phyloP scores from a whole-genome alignment of 1,140 invertebrate species.

The Odontomachus brunneus region DNA sequence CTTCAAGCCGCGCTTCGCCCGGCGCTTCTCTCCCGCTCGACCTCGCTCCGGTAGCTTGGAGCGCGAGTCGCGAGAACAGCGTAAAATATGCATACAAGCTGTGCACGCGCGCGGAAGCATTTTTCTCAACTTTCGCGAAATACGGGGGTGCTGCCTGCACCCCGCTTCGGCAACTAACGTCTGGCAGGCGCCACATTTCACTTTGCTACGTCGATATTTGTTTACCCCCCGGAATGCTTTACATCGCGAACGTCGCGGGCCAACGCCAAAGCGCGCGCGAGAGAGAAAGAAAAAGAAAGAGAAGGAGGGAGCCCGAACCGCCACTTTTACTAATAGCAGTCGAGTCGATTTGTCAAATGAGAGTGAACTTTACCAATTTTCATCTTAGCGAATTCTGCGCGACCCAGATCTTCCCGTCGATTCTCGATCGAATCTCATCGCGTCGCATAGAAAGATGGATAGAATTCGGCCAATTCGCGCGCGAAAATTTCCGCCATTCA shows the following conservation, averaged over 20 bases:
- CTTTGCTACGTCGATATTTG: constrained; percentile 50
- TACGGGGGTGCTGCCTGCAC: constrained; percentile 28
- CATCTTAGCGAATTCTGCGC: neutral
- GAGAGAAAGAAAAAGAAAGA: no score
- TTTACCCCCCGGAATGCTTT: constrained; percentile 8
- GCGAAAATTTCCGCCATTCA: constrained; percentile 9
- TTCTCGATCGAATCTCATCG: neutral
- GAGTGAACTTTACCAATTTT: constrained; percentile 5
- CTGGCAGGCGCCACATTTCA: constrained; percentile 50
- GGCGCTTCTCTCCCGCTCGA: neutral
- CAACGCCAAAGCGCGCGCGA: no score
- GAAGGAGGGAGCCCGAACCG: neutral
- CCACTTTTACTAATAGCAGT: neutral
- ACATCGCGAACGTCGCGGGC: constrained; percentile 2
- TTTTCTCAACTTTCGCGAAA: constrained; percentile 59
- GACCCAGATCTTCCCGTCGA: neutral
- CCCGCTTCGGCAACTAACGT: constrained; percentile 49
- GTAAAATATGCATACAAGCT: constrained; percentile 52
- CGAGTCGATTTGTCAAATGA: constrained; percentile 7
- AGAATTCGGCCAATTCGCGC: neutral
- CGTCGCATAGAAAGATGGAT: neutral
- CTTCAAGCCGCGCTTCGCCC: constrained; percentile 22
- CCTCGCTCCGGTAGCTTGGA: neutral
- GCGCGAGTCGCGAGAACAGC: constrained; percentile 45
- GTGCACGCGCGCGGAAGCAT: constrained; percentile 52